A percentile compares a stretch with the other conserved stretches of the same genome.
Conservation (phyloP, 2,113 vertebrate species). For the Petrocephalus microphthalmus region DNA sequence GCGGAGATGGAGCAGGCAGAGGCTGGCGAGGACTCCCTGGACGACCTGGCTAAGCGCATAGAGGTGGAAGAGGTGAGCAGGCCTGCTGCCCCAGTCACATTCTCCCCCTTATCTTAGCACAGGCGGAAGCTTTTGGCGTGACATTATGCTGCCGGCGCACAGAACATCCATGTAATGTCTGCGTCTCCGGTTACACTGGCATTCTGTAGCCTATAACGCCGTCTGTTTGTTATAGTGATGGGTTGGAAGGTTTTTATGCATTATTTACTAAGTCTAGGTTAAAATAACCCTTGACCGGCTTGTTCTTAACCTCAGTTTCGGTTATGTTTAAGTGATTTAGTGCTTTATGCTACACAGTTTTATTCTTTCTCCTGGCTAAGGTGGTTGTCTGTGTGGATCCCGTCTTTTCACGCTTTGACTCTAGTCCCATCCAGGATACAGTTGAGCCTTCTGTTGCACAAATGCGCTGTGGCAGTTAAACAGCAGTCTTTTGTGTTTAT, state of each 20-base stretch:
- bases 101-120: not conserved
- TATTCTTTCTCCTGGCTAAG: not conserved
- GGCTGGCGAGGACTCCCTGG: constrained; percentile 73
- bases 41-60: constrained; percentile 82
- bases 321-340: not conserved
- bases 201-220: not conserved
- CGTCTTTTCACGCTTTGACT: not conserved
- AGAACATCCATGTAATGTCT: not conserved
- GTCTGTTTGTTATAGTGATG: not conserved
- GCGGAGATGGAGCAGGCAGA: constrained; percentile 54
- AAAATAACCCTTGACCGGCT: not conserved
- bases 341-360: not conserved
- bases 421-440: not conserved
- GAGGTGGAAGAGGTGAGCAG: constrained; percentile 77
- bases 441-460: not conserved
- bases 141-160: not conserved
- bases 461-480: not conserved
- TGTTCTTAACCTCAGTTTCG: not conserved
- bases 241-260: not conserved
- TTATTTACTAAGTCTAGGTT: not conserved
- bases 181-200: not conserved
- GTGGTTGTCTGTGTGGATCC: not conserved
- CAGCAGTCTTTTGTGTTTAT: not conserved
- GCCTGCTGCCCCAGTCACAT: not conserved
- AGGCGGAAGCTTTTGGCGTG: not conserved